Conservation (phyloP, 2,113 vertebrate species). For the Ursus arctos region DNA sequence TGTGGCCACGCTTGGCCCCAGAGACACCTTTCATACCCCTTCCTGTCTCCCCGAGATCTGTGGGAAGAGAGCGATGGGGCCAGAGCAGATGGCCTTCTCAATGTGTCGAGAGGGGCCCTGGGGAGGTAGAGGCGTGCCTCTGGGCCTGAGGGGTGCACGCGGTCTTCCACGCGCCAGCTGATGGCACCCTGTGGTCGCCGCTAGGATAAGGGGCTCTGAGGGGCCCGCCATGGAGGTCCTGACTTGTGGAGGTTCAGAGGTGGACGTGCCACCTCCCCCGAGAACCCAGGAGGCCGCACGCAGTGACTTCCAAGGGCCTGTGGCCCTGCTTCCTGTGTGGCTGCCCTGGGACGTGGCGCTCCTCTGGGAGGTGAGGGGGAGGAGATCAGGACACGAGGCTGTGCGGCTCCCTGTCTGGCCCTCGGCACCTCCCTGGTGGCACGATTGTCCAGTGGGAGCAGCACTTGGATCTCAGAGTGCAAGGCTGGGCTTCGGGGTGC, state of each 20-base stretch:
- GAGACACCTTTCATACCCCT: accelerated
- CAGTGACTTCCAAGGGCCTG: not conserved
- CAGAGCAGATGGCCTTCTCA: accelerated
- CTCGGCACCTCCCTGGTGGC: not conserved
- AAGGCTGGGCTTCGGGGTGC: not conserved
- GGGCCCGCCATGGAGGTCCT: not conserved
- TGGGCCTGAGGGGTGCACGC: accelerated
- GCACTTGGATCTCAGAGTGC: not conserved
- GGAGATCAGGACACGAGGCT: not conserved
- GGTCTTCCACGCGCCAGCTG: accelerated
- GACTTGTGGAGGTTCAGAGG: not conserved
- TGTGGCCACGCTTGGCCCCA: not conserved
- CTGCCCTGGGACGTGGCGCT: not conserved
- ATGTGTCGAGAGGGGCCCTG: not conserved
- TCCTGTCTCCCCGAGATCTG: not conserved
- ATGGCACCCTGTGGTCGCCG: accelerated
- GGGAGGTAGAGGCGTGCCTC: not conserved
- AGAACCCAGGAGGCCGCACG: accelerated
- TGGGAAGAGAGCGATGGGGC: not conserved
- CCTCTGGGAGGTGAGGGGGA: not conserved
- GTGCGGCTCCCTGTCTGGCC: accelerated
- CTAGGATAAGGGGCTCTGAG: no score
- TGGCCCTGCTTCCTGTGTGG: not conserved
- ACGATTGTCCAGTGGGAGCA: accelerated
- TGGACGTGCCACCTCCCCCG: not conserved